phyloP scores from a whole-genome alignment of 2,888 invertebrate genomes.

The Meliscaeva auricollis region DNA sequence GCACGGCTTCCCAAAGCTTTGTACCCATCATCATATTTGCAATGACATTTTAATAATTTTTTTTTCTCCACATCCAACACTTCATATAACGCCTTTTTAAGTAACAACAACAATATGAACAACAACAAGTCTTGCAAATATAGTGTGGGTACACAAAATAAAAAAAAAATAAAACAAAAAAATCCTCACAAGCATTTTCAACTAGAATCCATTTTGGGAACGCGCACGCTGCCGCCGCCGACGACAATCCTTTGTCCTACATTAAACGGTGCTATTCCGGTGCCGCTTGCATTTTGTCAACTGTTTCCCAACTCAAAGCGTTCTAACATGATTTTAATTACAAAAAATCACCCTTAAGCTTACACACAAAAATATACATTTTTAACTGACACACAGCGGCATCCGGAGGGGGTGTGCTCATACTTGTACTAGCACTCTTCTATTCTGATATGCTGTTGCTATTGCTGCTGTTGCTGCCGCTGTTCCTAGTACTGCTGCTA shows the following conservation, averaged over 20 bases:
- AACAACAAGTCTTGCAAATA: constrained; percentile 24
- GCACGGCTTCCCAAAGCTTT: constrained; percentile 52
- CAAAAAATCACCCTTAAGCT: constrained; percentile 76
- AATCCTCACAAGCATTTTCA: constrained; percentile 52
- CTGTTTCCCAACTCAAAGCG: constrained; percentile 71
- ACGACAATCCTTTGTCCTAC: constrained; percentile 73
- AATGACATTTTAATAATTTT: constrained; percentile 61
- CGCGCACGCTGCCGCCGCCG: constrained; percentile 28
- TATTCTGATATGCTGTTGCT: not conserved
- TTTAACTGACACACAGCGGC: constrained; percentile 68
- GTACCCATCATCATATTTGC: constrained; percentile 49
- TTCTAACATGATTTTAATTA: constrained; percentile 76
- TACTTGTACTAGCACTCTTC: not conserved
- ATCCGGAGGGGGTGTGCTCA: constrained; percentile 28
- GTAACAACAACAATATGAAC: constrained; percentile 17
- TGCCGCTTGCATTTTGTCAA: constrained; percentile 75
- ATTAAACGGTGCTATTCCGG: constrained; percentile 73
- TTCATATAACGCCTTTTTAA: constrained; percentile 24
- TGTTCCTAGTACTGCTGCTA: constrained; percentile 3
- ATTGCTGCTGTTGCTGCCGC: constrained; percentile 26
- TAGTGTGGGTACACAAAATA: constrained; percentile 25
- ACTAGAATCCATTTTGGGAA: constrained; percentile 71
- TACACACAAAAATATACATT: constrained; percentile 74
- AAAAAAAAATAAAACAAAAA: constrained; percentile 13
- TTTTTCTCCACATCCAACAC: constrained; percentile 24